Evolutionary conservation across 53 echinoderm and acorn worm genomes (phyloP).

Genomic region (Crossaster papposus): DNA sequence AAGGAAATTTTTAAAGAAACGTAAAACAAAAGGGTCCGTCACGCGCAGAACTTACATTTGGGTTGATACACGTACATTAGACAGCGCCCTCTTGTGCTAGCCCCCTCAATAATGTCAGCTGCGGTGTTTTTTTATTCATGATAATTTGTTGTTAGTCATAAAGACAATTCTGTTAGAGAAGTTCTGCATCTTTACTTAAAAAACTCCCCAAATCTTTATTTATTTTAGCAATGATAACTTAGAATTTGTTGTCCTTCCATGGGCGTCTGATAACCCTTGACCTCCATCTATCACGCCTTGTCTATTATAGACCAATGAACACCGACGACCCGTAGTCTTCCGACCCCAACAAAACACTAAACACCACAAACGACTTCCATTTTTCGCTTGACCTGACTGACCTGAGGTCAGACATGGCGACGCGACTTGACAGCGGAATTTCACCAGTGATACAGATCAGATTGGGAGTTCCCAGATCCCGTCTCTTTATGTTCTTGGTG

Average conservation of each 20-base stretch:
- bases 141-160: too few species aligned
- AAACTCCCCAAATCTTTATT: too few species aligned
- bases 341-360: not conserved
- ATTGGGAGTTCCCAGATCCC: not conserved
- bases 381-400: constrained; percentile 45
- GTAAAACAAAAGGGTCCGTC: too few species aligned
- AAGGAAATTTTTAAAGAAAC: too few species aligned
- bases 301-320: not conserved
- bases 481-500: not conserved
- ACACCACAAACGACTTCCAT: constrained; percentile 42
- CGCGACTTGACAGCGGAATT: constrained; percentile 46
- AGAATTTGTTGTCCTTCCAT: not conserved
- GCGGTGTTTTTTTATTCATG: not conserved
- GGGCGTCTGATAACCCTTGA: not conserved
- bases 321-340: not conserved
- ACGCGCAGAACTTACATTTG: not conserved
- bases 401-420: constrained; percentile 36
- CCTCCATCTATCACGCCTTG: not conserved
- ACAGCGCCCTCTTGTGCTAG: not conserved
- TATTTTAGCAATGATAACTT: too few species aligned
- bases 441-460: constrained; percentile 42
- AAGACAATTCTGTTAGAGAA: too few species aligned
- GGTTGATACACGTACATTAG: not conserved
- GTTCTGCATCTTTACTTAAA: too few species aligned
- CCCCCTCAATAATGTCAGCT: not conserved